These are phyloP conservation scores for Orthosia incerta DNA, from an alignment of 2,888 invertebrate species.

Conservation along the genomic window DNA sequence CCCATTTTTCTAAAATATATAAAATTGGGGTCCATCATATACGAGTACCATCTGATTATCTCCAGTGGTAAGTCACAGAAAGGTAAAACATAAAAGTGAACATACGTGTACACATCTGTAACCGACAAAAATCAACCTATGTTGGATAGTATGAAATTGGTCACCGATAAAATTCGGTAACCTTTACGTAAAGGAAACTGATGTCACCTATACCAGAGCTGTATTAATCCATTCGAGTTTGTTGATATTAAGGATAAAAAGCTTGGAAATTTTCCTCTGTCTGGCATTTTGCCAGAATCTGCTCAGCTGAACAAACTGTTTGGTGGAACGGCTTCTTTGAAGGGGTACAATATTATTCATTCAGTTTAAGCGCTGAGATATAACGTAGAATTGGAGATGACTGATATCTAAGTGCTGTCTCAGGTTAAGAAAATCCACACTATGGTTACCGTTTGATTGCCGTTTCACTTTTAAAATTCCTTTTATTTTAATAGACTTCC, in stretches of 20 bases:
- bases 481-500: too few relatives aligned
- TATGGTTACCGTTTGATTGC: too few relatives aligned
- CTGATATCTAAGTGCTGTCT: too few relatives aligned
- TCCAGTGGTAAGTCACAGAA: too few relatives aligned
- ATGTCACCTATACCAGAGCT: not conserved
- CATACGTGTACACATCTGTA: not conserved
- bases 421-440: too few relatives aligned
- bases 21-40: too few relatives aligned
- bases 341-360: constrained; percentile 14
- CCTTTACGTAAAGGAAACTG: not conserved
- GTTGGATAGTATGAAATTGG: too few relatives aligned
- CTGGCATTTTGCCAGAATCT: constrained; percentile 39
- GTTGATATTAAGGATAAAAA: constrained; percentile 48
- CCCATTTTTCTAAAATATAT: too few relatives aligned
- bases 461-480: too few relatives aligned
- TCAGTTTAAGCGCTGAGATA: constrained; percentile 1
- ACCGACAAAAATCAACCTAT: not conserved
- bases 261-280: constrained; percentile 28
- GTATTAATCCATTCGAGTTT: constrained; percentile 45
- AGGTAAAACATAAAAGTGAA: not conserved
- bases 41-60: too few relatives aligned
- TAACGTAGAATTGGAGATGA: not conserved
- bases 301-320: constrained; percentile 39
- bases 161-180: not conserved
- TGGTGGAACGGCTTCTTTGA: too few relatives aligned